Evolutionary conservation across 2,113 vertebrate genomes (phyloP).

Genomic region (Sisor rabdophorus): DNA sequence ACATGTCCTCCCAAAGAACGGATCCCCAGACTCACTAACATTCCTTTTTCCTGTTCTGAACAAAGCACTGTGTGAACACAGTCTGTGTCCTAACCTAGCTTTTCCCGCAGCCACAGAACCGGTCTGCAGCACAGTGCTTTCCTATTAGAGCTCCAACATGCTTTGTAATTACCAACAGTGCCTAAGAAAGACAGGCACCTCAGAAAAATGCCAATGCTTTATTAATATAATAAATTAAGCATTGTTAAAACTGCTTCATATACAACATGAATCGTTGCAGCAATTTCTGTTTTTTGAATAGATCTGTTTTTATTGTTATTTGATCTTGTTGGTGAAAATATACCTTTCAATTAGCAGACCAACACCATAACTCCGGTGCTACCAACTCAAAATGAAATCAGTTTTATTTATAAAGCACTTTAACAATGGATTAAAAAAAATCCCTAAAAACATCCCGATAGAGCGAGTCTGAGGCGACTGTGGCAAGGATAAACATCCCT

Average conservation of each 20-base stretch:
- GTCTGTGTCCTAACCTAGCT: conserved; percentile 27
- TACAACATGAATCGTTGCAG: neutral
- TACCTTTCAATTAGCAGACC: too few relatives aligned
- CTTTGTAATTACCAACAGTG: conserved; percentile 48
- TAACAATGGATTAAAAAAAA: too few relatives aligned
- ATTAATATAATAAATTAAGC: conserved; percentile 37
- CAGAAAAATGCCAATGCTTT: conserved; percentile 19
- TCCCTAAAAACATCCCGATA: too few relatives aligned
- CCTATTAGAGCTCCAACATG: conserved; percentile 41
- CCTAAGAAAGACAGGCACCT: conserved; percentile 25
- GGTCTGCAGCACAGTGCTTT: conserved; percentile 32
- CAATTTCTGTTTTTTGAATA: neutral
- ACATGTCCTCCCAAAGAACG: conserved; percentile 32
- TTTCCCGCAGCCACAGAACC: conserved; percentile 36
- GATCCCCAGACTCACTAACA: conserved; percentile 34
- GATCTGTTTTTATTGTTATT: neutral
- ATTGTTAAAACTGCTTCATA: neutral
- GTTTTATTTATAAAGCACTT: too few relatives aligned
- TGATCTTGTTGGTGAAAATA: too few relatives aligned
- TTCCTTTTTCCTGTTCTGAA: conserved; percentile 3
- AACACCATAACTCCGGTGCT: too few relatives aligned
- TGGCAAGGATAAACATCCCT: too few relatives aligned
- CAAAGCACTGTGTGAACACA: conserved; percentile 12
- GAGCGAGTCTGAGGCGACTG: too few relatives aligned
- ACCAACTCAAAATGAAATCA: too few relatives aligned